phyloP scores from a whole-genome alignment of 2,888 invertebrate species.

The Trichacis sp. region DNA sequence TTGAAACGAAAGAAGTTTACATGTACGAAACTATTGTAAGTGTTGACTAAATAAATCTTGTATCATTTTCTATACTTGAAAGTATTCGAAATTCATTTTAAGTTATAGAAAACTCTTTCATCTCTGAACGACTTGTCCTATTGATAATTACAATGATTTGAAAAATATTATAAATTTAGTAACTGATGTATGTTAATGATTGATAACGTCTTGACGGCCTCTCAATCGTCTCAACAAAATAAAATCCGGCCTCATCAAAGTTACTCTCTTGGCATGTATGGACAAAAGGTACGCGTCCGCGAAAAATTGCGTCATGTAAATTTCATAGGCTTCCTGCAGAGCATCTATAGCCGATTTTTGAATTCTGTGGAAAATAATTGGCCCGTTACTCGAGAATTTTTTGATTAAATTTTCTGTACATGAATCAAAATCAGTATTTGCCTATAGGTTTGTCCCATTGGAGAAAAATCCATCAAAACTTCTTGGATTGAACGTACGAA shows the following conservation, averaged over 20 bases:
- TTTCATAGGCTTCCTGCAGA: constrained; percentile 70
- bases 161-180: no score
- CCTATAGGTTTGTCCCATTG: constrained; percentile 44
- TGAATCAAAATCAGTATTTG: no score
- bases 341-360: constrained; percentile 68
- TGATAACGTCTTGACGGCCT: constrained; percentile 64
- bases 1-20: no score
- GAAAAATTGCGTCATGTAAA: constrained; percentile 70
- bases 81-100: not conserved
- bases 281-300: constrained; percentile 69
- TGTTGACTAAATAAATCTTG: constrained; percentile 4
- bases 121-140: no score
- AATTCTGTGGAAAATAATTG: constrained; percentile 58
- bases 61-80: constrained; percentile 1
- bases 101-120: not conserved
- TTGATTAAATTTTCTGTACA: no score
- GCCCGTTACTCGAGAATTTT: no score
- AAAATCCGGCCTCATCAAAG: constrained; percentile 70
- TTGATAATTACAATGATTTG: no score
- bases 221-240: constrained; percentile 66
- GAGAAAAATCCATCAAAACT: constrained; percentile 58
- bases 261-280: constrained; percentile 69
- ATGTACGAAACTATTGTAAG: not conserved
- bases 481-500: constrained; percentile 70
- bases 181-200: no score